phyloP scores from a whole-genome alignment of 2,113 vertebrate genomes.

The Anarrhichthys ocellatus region DNA sequence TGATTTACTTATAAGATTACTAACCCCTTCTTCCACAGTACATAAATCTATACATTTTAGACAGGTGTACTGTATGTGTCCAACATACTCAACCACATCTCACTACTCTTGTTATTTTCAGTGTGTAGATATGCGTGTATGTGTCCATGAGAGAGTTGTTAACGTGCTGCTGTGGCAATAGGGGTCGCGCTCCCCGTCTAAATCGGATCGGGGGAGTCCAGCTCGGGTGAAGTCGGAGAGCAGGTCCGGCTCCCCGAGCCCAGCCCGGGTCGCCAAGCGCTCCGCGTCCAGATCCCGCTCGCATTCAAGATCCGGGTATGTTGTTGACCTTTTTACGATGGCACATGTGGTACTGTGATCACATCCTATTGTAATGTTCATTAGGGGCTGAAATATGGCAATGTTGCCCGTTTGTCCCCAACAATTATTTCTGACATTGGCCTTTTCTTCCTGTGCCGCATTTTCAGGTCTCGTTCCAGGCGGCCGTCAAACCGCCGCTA shows the following conservation, averaged over 20 bases:
- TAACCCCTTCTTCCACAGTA: conserved; percentile 80
- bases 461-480: conserved; percentile 88
- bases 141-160: conserved; percentile 50
- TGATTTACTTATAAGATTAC: conserved; percentile 62
- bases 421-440: not conserved
- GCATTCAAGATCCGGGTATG: conserved; percentile 93
- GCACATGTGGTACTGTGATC: not conserved
- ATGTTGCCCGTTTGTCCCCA: not conserved
- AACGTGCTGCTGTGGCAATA: conserved; percentile 86
- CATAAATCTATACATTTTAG: conserved; percentile 52
- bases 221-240: conserved; percentile 91
- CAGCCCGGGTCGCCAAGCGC: conserved; percentile 89
- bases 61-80: conserved; percentile 57
- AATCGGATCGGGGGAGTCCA: conserved; percentile 92
- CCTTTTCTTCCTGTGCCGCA: not conserved
- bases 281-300: conserved; percentile 92
- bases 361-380: not conserved
- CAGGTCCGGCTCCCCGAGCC: conserved; percentile 92
- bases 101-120: conserved; percentile 31
- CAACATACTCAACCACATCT: conserved; percentile 37
- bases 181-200: conserved; percentile 93
- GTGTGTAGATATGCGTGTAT: conserved; percentile 32
- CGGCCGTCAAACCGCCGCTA: conserved; percentile 90
- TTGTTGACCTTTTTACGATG: not conserved
- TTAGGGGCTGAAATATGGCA: not conserved